Evolutionary conservation across 2,797 vertebrate species (phyloP).

Genomic region (Eurystomus glaucurus): DNA sequence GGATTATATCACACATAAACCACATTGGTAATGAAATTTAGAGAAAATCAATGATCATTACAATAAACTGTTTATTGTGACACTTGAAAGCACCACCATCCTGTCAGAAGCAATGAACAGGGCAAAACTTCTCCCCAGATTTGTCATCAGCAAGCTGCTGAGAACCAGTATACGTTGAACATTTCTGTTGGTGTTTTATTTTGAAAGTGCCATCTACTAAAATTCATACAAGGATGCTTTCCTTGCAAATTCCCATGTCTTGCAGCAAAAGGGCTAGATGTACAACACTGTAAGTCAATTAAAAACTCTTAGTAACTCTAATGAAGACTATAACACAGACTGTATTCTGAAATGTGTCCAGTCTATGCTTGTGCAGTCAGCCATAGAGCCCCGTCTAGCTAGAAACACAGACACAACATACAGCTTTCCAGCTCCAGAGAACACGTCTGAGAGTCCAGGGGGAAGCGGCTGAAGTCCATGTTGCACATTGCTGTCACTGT

Average conservation of each 20-base stretch:
- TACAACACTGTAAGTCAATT: background rate
- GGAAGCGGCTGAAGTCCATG: slow-evolving; percentile 97
- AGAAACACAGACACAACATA: slow-evolving; percentile 76
- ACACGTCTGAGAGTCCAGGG: slow-evolving; percentile 95
- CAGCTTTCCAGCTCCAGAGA: slow-evolving; percentile 96
- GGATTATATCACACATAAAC: background rate
- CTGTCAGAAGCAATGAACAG: background rate
- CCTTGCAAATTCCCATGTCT: background rate
- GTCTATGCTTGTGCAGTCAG: background rate
- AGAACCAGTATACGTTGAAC: background rate
- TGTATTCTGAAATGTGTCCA: background rate
- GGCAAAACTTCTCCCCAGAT: background rate
- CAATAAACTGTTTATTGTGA: background rate
- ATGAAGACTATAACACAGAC: background rate
- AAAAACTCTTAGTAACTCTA: background rate
- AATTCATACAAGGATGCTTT: background rate
- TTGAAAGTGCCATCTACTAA: background rate
- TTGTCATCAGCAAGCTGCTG: background rate
- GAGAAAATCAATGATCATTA: background rate
- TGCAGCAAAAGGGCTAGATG: background rate
- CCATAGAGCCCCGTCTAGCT: background rate
- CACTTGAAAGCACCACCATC: background rate
- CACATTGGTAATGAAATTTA: background rate
- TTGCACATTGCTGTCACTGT: slow-evolving; percentile 96
- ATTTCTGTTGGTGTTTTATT: background rate